Conservation (phyloP, 2,888 invertebrate genomes). For the Epistrophe grossulariae region DNA sequence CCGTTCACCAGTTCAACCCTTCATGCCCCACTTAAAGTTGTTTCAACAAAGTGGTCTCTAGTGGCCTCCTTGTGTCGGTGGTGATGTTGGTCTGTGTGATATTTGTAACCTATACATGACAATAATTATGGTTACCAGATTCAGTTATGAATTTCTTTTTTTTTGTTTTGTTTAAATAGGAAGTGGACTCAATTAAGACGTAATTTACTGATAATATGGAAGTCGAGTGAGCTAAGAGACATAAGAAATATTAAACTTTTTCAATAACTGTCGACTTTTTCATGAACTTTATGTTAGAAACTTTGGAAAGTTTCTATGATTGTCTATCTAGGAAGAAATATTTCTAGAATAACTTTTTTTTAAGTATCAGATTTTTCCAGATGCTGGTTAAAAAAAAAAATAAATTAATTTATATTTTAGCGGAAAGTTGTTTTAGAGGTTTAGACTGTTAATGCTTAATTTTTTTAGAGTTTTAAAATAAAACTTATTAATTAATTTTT, state of each 20-base stretch:
- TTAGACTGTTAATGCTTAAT: no score
- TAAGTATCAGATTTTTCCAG: no score
- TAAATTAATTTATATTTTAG: neutral
- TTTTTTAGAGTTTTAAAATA: no score
- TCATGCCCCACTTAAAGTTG: constrained; percentile 60
- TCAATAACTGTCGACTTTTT: neutral
- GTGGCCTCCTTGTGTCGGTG: constrained; percentile 72
- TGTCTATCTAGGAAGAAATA: neutral
- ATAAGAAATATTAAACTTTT: neutral
- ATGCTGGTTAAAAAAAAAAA: no score
- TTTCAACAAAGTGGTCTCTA: constrained; percentile 74
- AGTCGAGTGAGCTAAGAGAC: neutral
- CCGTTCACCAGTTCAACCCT: neutral
- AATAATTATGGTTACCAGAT: constrained; percentile 40
- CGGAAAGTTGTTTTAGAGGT: no score
- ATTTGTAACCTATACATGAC: constrained; percentile 71
- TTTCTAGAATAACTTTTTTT: neutral
- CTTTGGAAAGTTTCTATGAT: neutral
- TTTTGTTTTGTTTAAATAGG: neutral
- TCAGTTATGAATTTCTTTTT: neutral
- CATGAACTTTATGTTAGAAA: neutral
- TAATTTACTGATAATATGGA: neutral
- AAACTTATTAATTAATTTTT: no score
- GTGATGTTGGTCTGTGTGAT: constrained; percentile 73
- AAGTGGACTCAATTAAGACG: neutral